phyloP scores from a whole-genome alignment of 1,140 invertebrate genomes.

The Trichonephila inaurata region DNA sequence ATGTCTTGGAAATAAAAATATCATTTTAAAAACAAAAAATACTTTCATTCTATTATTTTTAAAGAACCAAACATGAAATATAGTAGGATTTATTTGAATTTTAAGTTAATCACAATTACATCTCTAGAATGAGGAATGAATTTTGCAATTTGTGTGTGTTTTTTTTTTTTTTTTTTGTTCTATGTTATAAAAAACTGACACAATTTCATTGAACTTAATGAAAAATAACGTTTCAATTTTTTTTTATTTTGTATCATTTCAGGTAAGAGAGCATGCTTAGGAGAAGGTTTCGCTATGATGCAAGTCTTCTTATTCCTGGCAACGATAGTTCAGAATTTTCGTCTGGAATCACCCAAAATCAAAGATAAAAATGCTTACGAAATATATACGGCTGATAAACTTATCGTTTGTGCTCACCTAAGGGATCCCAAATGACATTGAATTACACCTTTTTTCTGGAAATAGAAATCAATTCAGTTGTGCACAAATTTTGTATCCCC shows the following conservation, averaged over 20 bases:
- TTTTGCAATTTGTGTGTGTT: too few species aligned
- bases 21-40: too few species aligned
- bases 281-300: slow-evolving; percentile 16
- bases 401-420: neutral
- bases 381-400: neutral
- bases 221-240: neutral
- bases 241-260: neutral
- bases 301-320: slow-evolving; percentile 16
- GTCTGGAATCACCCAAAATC: neutral
- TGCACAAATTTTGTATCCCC: too few species aligned
- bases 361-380: neutral
- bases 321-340: neutral
- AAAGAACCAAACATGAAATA: too few species aligned
- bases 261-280: slow-evolving; percentile 33
- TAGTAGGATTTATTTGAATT: too few species aligned
- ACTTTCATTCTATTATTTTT: too few species aligned
- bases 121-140: too few species aligned
- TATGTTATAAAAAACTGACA: neutral
- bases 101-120: too few species aligned
- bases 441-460: too few species aligned
- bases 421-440: neutral
- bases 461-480: too few species aligned
- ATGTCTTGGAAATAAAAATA: too few species aligned
- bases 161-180: too few species aligned
- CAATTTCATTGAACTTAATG: neutral